Conservation (phyloP, 2,113 vertebrate genomes). For the Onychorhynchus coronatus region DNA sequence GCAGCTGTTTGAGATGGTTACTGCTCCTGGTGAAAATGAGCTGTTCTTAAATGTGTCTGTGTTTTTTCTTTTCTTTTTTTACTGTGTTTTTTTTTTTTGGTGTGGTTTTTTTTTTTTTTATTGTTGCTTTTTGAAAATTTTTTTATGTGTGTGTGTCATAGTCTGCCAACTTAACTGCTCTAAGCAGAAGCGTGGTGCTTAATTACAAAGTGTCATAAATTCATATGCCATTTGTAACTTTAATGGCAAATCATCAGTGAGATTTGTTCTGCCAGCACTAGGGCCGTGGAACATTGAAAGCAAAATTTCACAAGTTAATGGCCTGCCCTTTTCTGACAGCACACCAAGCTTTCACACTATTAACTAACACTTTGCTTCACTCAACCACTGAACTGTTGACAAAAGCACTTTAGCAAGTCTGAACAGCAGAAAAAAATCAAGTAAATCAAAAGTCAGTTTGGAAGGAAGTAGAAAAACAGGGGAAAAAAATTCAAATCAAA, state of each 20-base stretch:
- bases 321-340: conserved; percentile 73
- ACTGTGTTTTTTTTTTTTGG: background rate
- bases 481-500: background rate
- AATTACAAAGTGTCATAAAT: conserved; percentile 64
- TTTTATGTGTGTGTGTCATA: background rate
- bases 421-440: conserved; percentile 64
- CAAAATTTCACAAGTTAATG: conserved; percentile 72
- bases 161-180: background rate
- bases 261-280: conserved; percentile 50
- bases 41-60: background rate
- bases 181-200: background rate
- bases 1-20: background rate
- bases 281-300: conserved; percentile 31
- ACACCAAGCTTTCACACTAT: conserved; percentile 73
- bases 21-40: background rate
- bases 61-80: background rate
- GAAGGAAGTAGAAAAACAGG: conserved; percentile 39
- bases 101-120: background rate
- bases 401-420: conserved; percentile 70
- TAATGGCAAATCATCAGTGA: conserved; percentile 52
- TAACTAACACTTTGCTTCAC: conserved; percentile 73
- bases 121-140: background rate
- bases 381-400: conserved; percentile 73
- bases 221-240: conserved; percentile 54
- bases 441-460: conserved; percentile 47